Percentiles rank a stretch among this genome's conserved stretches.
Conservation (phyloP, 2,888 invertebrate genomes). For the Rapana venosa region DNA sequence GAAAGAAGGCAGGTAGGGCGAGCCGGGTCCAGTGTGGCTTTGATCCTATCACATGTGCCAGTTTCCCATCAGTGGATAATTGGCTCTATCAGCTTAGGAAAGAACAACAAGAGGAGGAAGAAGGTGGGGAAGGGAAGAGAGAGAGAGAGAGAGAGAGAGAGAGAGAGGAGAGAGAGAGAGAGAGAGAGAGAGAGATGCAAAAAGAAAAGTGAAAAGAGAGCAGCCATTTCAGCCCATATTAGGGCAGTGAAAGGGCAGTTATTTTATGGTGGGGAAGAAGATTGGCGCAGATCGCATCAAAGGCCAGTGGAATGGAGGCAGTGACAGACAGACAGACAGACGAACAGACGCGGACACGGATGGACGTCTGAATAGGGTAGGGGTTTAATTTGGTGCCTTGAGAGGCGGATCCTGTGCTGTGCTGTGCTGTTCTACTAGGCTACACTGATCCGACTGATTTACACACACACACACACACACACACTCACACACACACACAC, state of each 20-base stretch:
- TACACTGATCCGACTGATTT: too few relatives aligned
- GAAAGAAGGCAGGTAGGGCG: background rate
- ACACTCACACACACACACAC: too few relatives aligned
- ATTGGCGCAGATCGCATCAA: background rate
- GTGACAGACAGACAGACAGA: background rate
- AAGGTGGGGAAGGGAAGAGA: background rate
- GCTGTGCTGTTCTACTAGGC: too few relatives aligned
- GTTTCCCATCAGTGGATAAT: conserved; percentile 16
- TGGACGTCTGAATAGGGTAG: background rate
- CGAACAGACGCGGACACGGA: too few relatives aligned
- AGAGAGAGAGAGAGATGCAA: background rate
- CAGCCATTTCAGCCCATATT: background rate
- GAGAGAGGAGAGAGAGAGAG: background rate
- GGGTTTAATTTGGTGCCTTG: background rate
- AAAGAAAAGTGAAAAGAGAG: background rate
- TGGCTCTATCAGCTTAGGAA: conserved; percentile 20
- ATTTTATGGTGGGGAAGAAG: background rate
- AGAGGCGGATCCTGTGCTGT: too few relatives aligned
- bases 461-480: too few relatives aligned
- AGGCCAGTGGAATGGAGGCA: conserved; percentile 12
- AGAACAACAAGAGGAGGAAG: background rate
- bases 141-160: background rate
- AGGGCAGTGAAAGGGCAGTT: background rate
- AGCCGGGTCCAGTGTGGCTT: background rate
- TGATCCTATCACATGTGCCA: background rate